Evolutionary conservation across 2,113 vertebrate genomes (phyloP), one percentile per base, ranked within the genome.

Genomic region (Steatornis caripensis): DNA sequence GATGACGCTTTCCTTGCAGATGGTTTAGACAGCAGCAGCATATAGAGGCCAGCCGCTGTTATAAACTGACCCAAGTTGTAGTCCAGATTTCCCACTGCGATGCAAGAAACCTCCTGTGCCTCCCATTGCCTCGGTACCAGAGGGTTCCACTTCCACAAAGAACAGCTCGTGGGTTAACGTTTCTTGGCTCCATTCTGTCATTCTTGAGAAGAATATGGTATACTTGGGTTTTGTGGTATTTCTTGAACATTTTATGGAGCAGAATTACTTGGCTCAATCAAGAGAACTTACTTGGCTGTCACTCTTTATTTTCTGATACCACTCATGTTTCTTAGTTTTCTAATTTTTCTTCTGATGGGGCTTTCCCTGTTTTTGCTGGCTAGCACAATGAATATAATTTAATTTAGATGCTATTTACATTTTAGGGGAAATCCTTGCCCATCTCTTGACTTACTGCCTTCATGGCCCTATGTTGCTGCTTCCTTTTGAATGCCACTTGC

Each of bases 371-470:
- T 61, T n/a, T 9, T 77, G 45, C 66, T 77, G 24, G 21, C 18
- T 54, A 11, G 29, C 6, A 1, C 16, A 62, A 1, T 30, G 10
- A 53, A 2, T 70, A 5, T 27, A 0, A 5, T 4, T 62, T 66
- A 4, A 6, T 34, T 61, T 57, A 17, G 51, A 5, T 36, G 17
- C 2, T 21, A 7, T 7, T 49, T 70, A 20, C 3, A 46, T 41
- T 36, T 37, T 5, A 10, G 19, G 15, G 20, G 26, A 46, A 36
- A 41, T 51, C 26, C 6, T 74, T 51, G 17, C 6, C 26, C 0
- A 1, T 5, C 12, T 49, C 5, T 41, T 34, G n/a, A 53, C 9
- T 15, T 21, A 1, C 11, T 2, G 2, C 45, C 23, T 49, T 65
- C 46, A 24, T 77, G 41, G 37, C 29, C 48, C 43, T n/a, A 4